Base-by-base conservation (phyloP, 2,888 invertebrate species). In the Ennomos erosarius region DNA sequence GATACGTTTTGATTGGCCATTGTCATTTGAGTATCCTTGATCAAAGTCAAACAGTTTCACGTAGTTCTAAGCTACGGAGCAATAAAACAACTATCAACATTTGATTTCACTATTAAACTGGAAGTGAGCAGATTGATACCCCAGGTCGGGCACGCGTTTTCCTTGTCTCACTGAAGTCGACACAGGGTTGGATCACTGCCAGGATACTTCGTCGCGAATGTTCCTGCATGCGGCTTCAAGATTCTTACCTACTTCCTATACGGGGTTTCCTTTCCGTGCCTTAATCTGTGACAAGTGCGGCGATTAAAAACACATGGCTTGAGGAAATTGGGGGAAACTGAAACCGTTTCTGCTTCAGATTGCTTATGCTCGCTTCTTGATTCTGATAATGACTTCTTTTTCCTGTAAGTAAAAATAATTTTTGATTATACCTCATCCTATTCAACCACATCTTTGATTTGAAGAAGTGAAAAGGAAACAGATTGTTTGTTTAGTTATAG, bases 141-240 rank as follows among this genome's bases (percentile, higher is more conserved):
- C 61, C 56, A 52, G 52, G 3, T 53, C 51, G 59, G 62, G 59
- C 57, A 62, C 63, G 64, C 64, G 57, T 63, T 65, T 61, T 56
- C 63, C 52, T 42, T 65, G 64, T 63, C 48, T 47, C 44, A 50
- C 48, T 56, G 64, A 52, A 62, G 57, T 55, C 47, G 64, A 68
- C 64, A 66, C 47, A 48, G 54, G 59, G 54, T 68, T 68, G 68
- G 68, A 68, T 46, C 49, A 40, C 16, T 66, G 68, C 68, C 68
- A 68, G 58, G 44, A 36, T 47, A 48, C 44, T 59, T 57, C 47
- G 55, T 53, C 53, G 56, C 35, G 50, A 65, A 59, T 59, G 55
- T 65, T 64, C 62, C 56, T 54, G 50, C 62, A 59, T 55, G 51
- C 38, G 53, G 52, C 54, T 53, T 59, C 43, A 52, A 40, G 35